Evolutionary conservation across 2,113 vertebrate genomes (phyloP).

Genomic region (Pangasianodon hypophthalmus): DNA sequence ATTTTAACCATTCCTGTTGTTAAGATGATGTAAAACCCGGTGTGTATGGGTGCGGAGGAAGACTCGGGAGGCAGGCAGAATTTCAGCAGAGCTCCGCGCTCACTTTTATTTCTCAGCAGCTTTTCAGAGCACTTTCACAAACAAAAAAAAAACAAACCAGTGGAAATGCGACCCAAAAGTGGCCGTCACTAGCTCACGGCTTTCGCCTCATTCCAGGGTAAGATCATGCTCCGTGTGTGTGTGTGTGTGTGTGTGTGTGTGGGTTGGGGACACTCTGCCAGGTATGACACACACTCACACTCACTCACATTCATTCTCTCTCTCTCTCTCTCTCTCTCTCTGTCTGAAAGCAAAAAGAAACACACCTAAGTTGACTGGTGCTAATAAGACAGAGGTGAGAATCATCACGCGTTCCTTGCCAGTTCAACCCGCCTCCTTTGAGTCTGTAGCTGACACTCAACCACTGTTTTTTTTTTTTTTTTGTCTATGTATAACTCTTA

Average conservation of each 20-base stretch:
- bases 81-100: background rate
- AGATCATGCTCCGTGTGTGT: background rate
- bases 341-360: background rate
- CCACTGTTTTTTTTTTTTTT: background rate
- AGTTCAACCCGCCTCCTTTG: background rate
- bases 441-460: background rate
- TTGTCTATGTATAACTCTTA: too few relatives aligned
- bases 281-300: too few relatives aligned
- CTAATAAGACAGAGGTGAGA: background rate
- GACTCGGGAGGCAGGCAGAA: background rate
- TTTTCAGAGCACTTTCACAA: background rate
- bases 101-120: background rate
- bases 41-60: background rate
- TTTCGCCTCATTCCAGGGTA: background rate
- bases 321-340: too few relatives aligned
- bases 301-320: too few relatives aligned
- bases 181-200: background rate
- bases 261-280: too few relatives aligned
- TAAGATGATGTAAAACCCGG: background rate
- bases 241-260: background rate
- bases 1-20: background rate
- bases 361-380: background rate
- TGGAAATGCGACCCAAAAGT: background rate
- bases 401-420: background rate
- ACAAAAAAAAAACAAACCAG: background rate